phyloP scores from a whole-genome alignment of 2,113 vertebrate species.

The Quiscalus mexicanus region DNA sequence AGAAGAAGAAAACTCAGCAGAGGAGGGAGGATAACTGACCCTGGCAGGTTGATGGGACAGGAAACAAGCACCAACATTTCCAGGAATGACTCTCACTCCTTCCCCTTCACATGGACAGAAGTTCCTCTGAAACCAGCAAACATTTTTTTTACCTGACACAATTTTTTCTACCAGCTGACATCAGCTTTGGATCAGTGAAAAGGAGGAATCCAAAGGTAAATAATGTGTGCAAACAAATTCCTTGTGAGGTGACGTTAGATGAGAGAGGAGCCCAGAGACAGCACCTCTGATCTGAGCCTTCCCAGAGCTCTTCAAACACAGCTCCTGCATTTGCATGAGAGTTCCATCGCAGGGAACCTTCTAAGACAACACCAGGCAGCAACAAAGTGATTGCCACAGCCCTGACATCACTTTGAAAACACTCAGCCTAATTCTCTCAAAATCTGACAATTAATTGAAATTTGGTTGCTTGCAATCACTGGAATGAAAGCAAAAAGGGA shows the following conservation, averaged over 20 bases:
- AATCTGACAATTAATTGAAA: slow-evolving; percentile 17
- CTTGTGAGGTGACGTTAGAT: not conserved
- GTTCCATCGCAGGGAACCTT: not conserved
- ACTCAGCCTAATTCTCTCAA: slow-evolving; percentile 36
- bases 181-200: not conserved
- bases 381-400: slow-evolving; percentile 17
- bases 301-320: not conserved
- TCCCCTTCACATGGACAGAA: not conserved
- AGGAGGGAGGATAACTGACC: not conserved
- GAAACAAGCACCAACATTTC: not conserved
- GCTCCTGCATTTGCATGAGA: not conserved
- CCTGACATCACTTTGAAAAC: slow-evolving; percentile 16
- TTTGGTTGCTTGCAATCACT: not conserved
- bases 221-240: not conserved
- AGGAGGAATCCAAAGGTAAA: not conserved
- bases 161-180: not conserved
- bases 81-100: not conserved
- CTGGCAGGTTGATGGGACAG: not conserved
- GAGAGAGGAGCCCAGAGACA: not conserved
- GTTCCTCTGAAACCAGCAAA: not conserved
- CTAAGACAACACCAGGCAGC: not conserved
- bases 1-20: not conserved
- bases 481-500: not conserved
- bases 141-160: not conserved
- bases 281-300: slow-evolving; percentile 35